These are phyloP conservation scores for Fissipunctia ypsillon DNA, from an alignment of 2,888 invertebrate species.

Conservation along the genomic window DNA sequence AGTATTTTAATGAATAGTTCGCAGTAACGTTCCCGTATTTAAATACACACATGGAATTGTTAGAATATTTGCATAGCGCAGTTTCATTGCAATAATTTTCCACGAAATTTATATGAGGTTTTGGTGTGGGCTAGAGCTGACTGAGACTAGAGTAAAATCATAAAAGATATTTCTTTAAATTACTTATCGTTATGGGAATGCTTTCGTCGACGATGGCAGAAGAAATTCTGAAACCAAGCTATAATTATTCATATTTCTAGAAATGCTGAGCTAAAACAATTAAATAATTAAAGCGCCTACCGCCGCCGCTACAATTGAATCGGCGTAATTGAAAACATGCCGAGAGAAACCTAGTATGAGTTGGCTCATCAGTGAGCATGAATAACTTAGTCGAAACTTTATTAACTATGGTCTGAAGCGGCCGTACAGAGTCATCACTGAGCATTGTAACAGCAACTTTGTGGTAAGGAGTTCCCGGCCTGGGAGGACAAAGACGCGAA, in stretches of 20 bases:
- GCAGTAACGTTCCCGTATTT: constrained; percentile 44
- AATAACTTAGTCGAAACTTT: constrained; percentile 70
- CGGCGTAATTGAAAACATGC: constrained; percentile 65
- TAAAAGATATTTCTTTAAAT: constrained; percentile 1
- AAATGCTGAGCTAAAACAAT: constrained; percentile 49
- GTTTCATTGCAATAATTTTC: constrained; percentile 32
- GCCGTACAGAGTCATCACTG: constrained; percentile 49
- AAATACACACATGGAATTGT: constrained; percentile 33
- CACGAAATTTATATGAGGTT: constrained; percentile 16
- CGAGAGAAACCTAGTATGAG: constrained; percentile 63
- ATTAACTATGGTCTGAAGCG: constrained; percentile 62
- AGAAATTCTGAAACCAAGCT: constrained; percentile 15
- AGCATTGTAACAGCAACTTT: constrained; percentile 62
- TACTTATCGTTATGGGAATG: not conserved
- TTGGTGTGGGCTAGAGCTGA: not conserved
- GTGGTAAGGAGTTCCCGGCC: constrained; percentile 36
- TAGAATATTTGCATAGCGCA: constrained; percentile 38
- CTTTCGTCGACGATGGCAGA: not conserved
- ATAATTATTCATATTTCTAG: constrained; percentile 43
- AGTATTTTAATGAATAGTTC: constrained; percentile 58
- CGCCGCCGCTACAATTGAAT: constrained; percentile 64
- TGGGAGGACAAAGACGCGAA: constrained; percentile 46
- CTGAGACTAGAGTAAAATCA: not conserved
- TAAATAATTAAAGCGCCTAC: constrained; percentile 55
- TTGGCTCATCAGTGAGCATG: constrained; percentile 68